A percentile compares a stretch with the other conserved stretches of the same genome.
phyloP scores from a whole-genome alignment of 1,140 invertebrate species.

The Drosophila micromelanica region DNA sequence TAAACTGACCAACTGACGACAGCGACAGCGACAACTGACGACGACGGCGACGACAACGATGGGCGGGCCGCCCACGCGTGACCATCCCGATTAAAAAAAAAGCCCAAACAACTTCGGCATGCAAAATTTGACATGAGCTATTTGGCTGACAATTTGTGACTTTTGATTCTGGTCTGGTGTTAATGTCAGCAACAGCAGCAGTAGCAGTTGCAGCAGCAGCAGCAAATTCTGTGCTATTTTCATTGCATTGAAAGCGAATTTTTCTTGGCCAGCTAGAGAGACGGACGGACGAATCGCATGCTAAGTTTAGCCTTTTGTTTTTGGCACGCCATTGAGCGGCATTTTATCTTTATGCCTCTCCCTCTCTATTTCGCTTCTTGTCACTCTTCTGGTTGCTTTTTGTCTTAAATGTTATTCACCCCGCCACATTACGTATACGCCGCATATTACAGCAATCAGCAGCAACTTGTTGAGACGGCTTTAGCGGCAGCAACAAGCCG shows the following conservation, averaged over 20 bases:
- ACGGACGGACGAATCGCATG: slow-evolving; percentile 58
- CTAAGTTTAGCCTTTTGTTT: slow-evolving; percentile 82
- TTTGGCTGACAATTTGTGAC: slow-evolving; percentile 39
- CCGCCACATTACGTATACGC: slow-evolving; percentile 75
- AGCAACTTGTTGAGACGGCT: slow-evolving; percentile 71
- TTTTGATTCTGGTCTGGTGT: slow-evolving; percentile 42
- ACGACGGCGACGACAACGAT: slow-evolving; percentile 10
- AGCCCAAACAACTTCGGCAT: slow-evolving; percentile 43
- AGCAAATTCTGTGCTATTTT: slow-evolving; percentile 67
- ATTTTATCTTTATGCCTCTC: slow-evolving; percentile 40
- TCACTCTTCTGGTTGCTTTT: slow-evolving; percentile 6
- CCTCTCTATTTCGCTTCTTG: slow-evolving; percentile 2
- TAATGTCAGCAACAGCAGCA: slow-evolving; percentile 58
- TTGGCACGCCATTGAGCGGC: slow-evolving; percentile 80
- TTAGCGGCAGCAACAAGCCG: slow-evolving; percentile 38
- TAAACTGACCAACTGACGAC: slow-evolving; percentile 62
- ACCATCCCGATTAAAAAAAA: slow-evolving; percentile 42
- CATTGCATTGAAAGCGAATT: slow-evolving; percentile 67
- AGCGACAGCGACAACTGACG: slow-evolving; percentile 35
- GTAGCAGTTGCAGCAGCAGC: slow-evolving; percentile 7
- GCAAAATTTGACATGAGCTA: slow-evolving; percentile 68
- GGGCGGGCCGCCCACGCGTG: slow-evolving; percentile 56
- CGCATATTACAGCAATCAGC: slow-evolving; percentile 32
- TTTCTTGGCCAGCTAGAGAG: slow-evolving; percentile 46
- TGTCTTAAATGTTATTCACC: slow-evolving; percentile 75